phyloP scores from a whole-genome alignment of 1,140 invertebrate species.

The Adoxophyes honmai region DNA sequence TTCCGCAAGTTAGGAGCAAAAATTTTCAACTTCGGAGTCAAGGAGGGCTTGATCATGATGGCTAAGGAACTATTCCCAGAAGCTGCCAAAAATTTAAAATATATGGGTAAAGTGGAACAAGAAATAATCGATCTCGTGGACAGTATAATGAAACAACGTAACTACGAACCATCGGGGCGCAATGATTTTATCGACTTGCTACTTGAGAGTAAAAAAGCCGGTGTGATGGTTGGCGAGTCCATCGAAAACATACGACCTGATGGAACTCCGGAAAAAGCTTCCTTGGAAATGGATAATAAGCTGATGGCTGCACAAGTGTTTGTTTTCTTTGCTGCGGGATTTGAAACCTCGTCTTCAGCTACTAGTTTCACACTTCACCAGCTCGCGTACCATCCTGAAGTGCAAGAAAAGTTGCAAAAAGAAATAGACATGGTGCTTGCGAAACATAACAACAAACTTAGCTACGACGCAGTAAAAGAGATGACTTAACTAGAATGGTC shows the following conservation, averaged over 20 bases:
- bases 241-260: conserved; percentile 63
- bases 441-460: conserved; percentile 51
- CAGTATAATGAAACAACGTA: conserved; percentile 37
- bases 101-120: conserved; percentile 29
- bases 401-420: conserved; percentile 77
- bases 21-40: conserved; percentile 42
- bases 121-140: conserved; percentile 33
- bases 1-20: conserved; percentile 56
- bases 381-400: conserved; percentile 77
- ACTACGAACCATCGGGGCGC: conserved; percentile 48
- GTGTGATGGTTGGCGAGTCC: conserved; percentile 50
- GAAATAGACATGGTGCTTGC: conserved; percentile 76
- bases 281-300: conserved; percentile 40
- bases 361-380: conserved; percentile 76
- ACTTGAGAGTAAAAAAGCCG: conserved; percentile 71
- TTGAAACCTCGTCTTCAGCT: conserved; percentile 80
- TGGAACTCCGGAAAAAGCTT: conserved; percentile 32
- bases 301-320: conserved; percentile 75
- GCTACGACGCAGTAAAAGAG: conserved; percentile 68
- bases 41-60: conserved; percentile 19
- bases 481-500: conserved; percentile 68
- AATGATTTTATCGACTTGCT: conserved; percentile 79
- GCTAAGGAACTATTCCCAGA: conserved; percentile 42
- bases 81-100: conserved; percentile 35
- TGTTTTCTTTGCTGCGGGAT: conserved; percentile 78